Base-by-base conservation (phyloP, 2,113 vertebrate species). In the Nesospiza acunhae region DNA sequence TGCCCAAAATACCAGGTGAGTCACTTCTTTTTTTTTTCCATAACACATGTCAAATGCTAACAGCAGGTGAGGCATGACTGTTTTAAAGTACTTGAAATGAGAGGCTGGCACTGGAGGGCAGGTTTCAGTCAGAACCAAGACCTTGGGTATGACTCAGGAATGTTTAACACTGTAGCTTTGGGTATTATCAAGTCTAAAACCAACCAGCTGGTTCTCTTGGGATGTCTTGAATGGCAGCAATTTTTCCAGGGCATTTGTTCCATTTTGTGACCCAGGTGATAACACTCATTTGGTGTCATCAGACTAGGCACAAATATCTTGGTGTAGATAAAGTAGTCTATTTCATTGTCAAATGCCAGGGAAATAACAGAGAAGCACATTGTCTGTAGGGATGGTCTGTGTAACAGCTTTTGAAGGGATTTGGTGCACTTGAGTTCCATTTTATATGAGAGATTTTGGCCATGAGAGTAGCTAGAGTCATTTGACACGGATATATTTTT, bases 1-100 rank as follows among this genome's bases (percentile, higher is more conserved):
- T 98, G 98, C 89, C 98, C 98, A 49, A 99, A 99, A 94, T 99
- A 98, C 95, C 99, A 99, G 98, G 99, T 99, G 97, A 94, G 63
- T 53, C 20, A 11, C 21, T 26, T 42, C 80, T 33, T 52, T n/a
- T 18, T 3, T 23, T 49, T 49, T 13, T 60, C 42, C 16, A 3
- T 53, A 52, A 59, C 3, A 1, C 9, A 0, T 55, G 26, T 42
- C 21, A 53, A 35, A 37, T 42, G 27, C 33, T 28, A 56, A 52
- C 1, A 6, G 49, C 58, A 68, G 42, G 39, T 81, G 76, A 73
- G 15, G 31, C 37, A n/a, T 0, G 1, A 33, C 15, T 52, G 35
- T 39, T 87, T 58, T 59, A 21, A 64, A 87, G 41, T 7, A 24
- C 75, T 74, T 62, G 46, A 74, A 68, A 41, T 58, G 11, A 74